Evolutionary conservation across 37 sponge, comb jelly and placozoan species (phyloP).

Genomic region (Hormiphora californensis): DNA sequence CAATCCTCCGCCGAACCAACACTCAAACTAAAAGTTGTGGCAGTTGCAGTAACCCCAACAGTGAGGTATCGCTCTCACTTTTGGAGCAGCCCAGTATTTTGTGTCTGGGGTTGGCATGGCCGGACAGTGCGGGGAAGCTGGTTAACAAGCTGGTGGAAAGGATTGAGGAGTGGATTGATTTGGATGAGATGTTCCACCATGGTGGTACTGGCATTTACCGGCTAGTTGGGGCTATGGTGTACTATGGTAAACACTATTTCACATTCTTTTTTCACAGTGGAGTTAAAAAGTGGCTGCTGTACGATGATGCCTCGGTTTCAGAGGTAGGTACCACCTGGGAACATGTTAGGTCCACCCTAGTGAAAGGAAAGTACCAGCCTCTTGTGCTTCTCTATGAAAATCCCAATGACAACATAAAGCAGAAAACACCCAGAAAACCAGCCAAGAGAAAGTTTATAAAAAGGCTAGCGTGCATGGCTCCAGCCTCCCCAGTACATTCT

Average conservation of each 20-base stretch:
- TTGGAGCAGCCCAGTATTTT: conserved; percentile 38
- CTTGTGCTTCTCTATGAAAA: conserved; percentile 9
- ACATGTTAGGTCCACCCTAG: background rate
- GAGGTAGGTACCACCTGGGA: conserved; percentile 36
- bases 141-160: conserved; percentile 1
- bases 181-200: conserved; percentile 25
- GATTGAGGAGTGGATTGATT: conserved; percentile 12
- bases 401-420: background rate
- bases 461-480: background rate
- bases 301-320: conserved; percentile 33
- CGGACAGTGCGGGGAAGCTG: background rate
- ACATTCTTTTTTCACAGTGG: conserved; percentile 42
- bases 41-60: background rate
- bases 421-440: no score
- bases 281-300: conserved; percentile 31
- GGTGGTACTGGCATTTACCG: background rate
- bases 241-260: conserved; percentile 47
- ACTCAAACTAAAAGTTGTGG: background rate
- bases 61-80: conserved; percentile 42
- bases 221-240: conserved; percentile 31
- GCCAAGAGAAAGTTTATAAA: no score
- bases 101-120: conserved; percentile 38
- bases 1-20: background rate
- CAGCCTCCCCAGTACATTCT: background rate
- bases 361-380: conserved; percentile 48